phyloP scores from a whole-genome alignment of 2,888 invertebrate species.

The Diadegma fenestrale region DNA sequence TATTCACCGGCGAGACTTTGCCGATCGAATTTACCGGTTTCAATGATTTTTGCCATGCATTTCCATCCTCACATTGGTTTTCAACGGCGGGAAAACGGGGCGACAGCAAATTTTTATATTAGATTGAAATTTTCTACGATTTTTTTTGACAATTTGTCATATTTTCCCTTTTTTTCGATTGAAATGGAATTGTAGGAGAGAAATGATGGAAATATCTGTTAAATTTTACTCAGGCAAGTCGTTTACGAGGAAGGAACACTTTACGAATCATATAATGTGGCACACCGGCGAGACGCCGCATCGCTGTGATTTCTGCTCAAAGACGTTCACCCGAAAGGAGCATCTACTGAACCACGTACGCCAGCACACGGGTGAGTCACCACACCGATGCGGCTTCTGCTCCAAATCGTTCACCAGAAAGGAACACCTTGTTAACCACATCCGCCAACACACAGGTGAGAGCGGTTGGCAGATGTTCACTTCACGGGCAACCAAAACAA shows the following conservation, averaged over 20 bases:
- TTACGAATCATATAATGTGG: conserved; percentile 96
- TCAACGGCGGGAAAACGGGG: too few relatives aligned
- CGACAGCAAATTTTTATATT: too few relatives aligned
- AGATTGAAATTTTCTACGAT: too few relatives aligned
- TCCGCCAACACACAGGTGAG: conserved; percentile 91
- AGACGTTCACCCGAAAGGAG: conserved; percentile 92
- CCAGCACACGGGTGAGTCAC: conserved; percentile 93
- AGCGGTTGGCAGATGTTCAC: conserved; percentile 83
- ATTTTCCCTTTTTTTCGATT: not conserved
- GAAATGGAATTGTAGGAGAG: not conserved
- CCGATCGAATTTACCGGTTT: too few relatives aligned
- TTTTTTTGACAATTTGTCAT: too few relatives aligned
- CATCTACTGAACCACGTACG: conserved; percentile 92
- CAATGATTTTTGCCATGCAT: too few relatives aligned
- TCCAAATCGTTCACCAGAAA: conserved; percentile 94
- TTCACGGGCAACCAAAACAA: conserved; percentile 78
- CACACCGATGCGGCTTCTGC: conserved; percentile 94
- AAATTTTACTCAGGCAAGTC: conserved; percentile 87
- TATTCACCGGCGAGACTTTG: not conserved
- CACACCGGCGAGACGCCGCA: conserved; percentile 93
- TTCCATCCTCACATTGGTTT: too few relatives aligned
- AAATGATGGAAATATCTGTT: not conserved
- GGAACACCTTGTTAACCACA: conserved; percentile 94
- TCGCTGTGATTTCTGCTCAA: conserved; percentile 92
- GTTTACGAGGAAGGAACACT: conserved; percentile 95